Base-by-base conservation (phyloP, 2,797 vertebrate genomes). In the Spinus pinus region DNA sequence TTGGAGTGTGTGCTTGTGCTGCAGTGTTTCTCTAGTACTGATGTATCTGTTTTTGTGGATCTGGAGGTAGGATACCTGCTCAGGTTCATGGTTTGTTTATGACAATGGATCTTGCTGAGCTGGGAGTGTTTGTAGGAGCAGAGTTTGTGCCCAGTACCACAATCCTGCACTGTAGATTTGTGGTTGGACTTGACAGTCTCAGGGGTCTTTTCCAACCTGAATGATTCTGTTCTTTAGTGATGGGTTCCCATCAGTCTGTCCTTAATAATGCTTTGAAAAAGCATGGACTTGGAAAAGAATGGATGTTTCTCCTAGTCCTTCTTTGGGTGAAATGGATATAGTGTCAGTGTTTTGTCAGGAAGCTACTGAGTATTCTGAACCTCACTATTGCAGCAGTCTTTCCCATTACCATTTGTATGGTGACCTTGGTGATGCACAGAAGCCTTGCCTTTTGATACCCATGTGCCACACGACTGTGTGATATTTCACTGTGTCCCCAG, bases 381-480 rank as follows among this genome's bases (percentile, higher is more conserved):
- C 1, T 2, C 9, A 0, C 64, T 44, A 1, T 31, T 37, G 31
- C 41, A 74, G 14, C 2, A 0, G 10, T 58, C 21, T 71, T 18
- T 66, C 4, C 1, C 39, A 9, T 35, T 49, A 18, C 39, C 16
- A 23, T 65, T 62, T 44, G 9, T 58, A 23, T 0, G 0, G 22
- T 44, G 51, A 35, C 46, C 41, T 91, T 88, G 60, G 47, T 83
- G 42, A 61, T 56, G 41, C 33, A n/a, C 9, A 28, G 22, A 30
- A 11, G 14, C 73, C 72, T 72, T 93, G 47, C 44, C 42, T 88
- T 77, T 61, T 54, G 53, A 8, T 72, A 20, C 14, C 70, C 46
- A 27, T 0, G 3, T 69, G 37, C 30, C 6, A 4, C 0, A 0
- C 28, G 22, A 28, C n/a, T 46, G 0, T 20, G 15, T 64, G 37